Base-by-base conservation (phyloP, 2,797 vertebrate genomes). In the Notamacropus eugenii region DNA sequence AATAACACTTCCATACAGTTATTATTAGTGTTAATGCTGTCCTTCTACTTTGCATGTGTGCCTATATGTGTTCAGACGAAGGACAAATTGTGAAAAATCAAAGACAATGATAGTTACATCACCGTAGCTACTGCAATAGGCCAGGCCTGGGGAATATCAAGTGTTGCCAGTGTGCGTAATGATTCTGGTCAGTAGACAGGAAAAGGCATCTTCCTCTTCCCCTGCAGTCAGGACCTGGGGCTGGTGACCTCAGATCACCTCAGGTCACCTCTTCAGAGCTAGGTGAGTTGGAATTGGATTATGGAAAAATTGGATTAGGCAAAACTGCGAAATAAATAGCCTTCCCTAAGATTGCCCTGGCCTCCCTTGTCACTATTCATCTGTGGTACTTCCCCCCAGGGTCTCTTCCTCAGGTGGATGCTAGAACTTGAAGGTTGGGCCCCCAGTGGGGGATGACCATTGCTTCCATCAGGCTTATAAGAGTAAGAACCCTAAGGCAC, bases 81-180 rank as follows among this genome's bases (percentile, higher is more conserved):
- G 12, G 82, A 28, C 90, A 91, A 91, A 95, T 54, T 58, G 34
- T 57, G 50, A 95, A 94, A 95, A 93, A 46, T 91, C 28, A 50
- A 19, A 52, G 93, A 40, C 29, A 22, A 13, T n/a, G 9, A 54
- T 12, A n/a, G 67, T 8, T 14, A 24, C 90, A 54, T 40, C 13
- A 1, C 34, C 57, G 54, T 58, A 82, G 10, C 40, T 54, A 6
- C 87, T 54, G 56, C 11, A 57, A 50, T 40, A 13, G 27, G 5
- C 54, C 54, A 34, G 74, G 28, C 91, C 59, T 93, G 40, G 40
- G 54, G 31, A 1, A 3, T 28, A 1, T 22, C n/a, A 14, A 9
- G 0, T 29, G 29, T 34, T 27, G 28, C 55, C 29, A 55, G 56
- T 34, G 13, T 0, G 0, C 6, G 16, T 50, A 50, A 50, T 50